phyloP scores from a whole-genome alignment of 1,140 invertebrate species.

The Aphelinus atriplicis region DNA sequence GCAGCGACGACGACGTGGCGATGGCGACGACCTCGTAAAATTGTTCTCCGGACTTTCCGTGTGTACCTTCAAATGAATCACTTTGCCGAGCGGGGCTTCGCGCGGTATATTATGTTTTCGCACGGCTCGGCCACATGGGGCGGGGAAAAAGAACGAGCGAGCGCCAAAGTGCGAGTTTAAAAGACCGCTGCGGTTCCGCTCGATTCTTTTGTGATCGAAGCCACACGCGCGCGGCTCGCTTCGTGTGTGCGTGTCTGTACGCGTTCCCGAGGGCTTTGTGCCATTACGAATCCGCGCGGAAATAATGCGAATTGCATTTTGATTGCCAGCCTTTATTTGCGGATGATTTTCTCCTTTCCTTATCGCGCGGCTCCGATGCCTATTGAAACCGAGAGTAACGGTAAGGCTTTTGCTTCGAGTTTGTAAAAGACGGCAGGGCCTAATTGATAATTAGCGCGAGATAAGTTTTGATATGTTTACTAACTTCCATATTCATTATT shows the following conservation, averaged over 20 bases:
- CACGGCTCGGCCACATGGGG: neutral
- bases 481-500: no score
- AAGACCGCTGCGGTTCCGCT: no score
- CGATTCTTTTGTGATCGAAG: neutral
- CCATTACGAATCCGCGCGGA: neutral
- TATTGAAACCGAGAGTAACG: no score
- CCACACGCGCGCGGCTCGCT: neutral
- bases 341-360: neutral
- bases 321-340: neutral
- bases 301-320: conserved; percentile 5
- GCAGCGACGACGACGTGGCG: no score
- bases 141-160: neutral
- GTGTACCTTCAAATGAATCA: neutral
- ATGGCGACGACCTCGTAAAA: neutral
- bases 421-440: no score
- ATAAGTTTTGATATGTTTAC: no score
- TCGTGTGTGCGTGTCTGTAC: no score
- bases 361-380: neutral
- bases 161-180: neutral
- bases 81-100: conserved; percentile 29
- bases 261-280: no score
- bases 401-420: no score
- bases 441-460: no score
- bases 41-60: neutral
- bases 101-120: conserved; percentile 6